Percentiles rank a stretch among this genome's conserved stretches.
phyloP scores from a whole-genome alignment of 2,113 vertebrate species.

The Chloropsis hardwickii region DNA sequence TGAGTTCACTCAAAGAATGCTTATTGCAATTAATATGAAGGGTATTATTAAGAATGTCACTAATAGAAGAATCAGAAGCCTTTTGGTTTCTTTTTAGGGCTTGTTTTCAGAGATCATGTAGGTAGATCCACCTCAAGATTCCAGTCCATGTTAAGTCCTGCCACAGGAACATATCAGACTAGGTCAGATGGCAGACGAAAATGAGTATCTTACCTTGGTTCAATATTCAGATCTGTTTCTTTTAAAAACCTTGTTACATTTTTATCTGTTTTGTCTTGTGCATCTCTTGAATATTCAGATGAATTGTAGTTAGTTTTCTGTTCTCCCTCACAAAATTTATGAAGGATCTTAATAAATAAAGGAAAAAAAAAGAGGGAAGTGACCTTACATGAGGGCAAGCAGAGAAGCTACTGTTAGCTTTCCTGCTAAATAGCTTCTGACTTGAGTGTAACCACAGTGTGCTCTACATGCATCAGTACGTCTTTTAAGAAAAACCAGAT shows the following conservation, averaged over 20 bases:
- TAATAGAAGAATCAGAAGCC: neutral
- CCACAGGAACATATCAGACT: neutral
- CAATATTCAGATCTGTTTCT: neutral
- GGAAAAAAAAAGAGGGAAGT: neutral
- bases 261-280: neutral
- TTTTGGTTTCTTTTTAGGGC: neutral
- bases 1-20: neutral
- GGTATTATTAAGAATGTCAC: neutral
- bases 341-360: neutral
- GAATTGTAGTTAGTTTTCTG: neutral
- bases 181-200: neutral
- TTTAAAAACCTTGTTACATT: neutral
- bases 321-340: neutral
- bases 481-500: neutral
- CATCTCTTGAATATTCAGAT: neutral
- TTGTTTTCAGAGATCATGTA: neutral
- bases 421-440: neutral
- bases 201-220: accelerated
- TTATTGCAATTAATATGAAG: neutral
- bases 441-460: neutral
- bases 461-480: neutral
- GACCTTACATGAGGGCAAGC: neutral
- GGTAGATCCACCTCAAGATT: neutral
- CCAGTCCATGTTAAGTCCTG: neutral
- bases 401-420: neutral